Percentiles rank a stretch among this genome's conserved stretches.
phyloP scores from a whole-genome alignment of 2,113 vertebrate species.

The Oreochromis niloticus region DNA sequence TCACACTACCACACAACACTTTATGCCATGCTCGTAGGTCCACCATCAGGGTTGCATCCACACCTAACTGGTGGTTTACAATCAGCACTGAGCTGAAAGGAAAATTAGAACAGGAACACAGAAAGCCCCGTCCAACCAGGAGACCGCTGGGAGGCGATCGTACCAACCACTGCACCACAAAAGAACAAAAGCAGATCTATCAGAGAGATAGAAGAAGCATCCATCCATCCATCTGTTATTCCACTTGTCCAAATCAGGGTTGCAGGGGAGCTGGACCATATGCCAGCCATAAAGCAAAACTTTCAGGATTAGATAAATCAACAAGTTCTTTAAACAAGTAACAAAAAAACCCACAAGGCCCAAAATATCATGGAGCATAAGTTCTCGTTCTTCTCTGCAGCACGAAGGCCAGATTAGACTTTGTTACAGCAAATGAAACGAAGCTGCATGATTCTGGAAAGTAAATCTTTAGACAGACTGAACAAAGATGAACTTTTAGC shows the following conservation, averaged over 20 bases:
- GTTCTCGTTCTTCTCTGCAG: neutral
- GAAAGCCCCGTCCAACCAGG: neutral
- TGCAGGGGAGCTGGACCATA: neutral
- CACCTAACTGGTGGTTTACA: neutral
- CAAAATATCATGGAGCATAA: neutral
- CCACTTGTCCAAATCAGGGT: neutral
- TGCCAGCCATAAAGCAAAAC: neutral
- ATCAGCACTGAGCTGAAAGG: neutral
- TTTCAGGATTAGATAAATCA: neutral
- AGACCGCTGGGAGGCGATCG: neutral
- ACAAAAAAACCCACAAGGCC: accelerated
- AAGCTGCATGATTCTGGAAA: neutral
- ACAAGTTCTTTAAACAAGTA: neutral
- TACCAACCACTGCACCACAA: neutral
- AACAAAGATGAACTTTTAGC: neutral
- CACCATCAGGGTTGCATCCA: neutral
- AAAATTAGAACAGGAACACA: neutral
- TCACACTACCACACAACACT: neutral
- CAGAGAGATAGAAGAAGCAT: neutral
- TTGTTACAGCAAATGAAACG: neutral
- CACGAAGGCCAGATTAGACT: neutral
- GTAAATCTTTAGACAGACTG: neutral
- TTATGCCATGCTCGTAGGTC: neutral
- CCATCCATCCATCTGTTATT: neutral
- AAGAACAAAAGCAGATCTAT: neutral